Conservation (phyloP, 2,888 invertebrate genomes). For the Ormyrus labotus region DNA sequence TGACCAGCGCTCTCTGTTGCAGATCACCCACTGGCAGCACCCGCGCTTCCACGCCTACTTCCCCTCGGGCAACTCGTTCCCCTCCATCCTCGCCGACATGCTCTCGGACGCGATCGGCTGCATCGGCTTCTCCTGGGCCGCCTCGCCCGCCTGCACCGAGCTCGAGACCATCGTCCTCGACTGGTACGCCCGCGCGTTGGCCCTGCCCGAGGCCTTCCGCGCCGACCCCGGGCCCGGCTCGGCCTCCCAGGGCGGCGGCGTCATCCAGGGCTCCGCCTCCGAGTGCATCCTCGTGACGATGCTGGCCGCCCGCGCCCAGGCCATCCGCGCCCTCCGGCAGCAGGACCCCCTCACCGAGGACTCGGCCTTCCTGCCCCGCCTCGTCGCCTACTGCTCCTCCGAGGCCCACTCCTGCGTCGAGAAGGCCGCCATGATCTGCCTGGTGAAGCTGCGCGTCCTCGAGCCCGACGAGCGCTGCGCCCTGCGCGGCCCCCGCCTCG, state of each 20-base stretch:
- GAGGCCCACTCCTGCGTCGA: constrained; percentile 88
- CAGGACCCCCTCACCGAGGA: constrained; percentile 78
- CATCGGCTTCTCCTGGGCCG: constrained; percentile 97
- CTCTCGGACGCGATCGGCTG: constrained; percentile 96
- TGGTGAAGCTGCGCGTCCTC: constrained; percentile 84
- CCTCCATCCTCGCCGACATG: constrained; percentile 98
- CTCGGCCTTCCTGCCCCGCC: constrained; percentile 84
- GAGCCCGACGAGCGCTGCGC: constrained; percentile 84
- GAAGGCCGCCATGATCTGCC: constrained; percentile 87
- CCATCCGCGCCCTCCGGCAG: constrained; percentile 82
- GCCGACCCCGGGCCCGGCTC: constrained; percentile 76
- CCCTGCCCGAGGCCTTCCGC: constrained; percentile 84
- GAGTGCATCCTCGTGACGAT: constrained; percentile 88
- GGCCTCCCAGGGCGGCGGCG: constrained; percentile 85
- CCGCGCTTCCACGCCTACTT: constrained; percentile 99
- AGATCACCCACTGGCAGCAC: constrained; percentile 97
- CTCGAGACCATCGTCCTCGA: constrained; percentile 89
- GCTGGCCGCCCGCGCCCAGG: constrained; percentile 85
- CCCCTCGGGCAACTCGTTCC: constrained; percentile 97
- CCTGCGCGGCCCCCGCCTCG: constrained; percentile 81
- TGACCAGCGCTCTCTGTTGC: constrained; percentile 43
- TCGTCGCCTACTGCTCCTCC: constrained; percentile 86
- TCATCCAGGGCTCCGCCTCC: constrained; percentile 89
- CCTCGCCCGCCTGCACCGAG: constrained; percentile 91
- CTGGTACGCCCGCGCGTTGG: constrained; percentile 88